Evolutionary conservation across 92 coral and sea anemone genomes (phyloP).

Genomic region (Porites lobata): DNA sequence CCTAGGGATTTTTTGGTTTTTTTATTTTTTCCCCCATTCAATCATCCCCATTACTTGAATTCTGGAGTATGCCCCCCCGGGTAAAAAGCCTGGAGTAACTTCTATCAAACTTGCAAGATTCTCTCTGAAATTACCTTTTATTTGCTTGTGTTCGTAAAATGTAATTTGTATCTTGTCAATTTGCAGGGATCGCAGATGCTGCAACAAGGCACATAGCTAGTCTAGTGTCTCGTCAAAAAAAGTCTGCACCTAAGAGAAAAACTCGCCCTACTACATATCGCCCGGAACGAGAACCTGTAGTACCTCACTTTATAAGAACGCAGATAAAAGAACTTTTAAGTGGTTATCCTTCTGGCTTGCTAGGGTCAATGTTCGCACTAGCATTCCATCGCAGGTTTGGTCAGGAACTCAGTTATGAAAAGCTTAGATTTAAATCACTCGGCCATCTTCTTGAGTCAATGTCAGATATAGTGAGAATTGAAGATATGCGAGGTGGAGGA

Average conservation of each 20-base stretch:
- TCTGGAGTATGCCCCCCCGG: too few species aligned
- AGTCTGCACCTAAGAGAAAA: conserved; percentile 75
- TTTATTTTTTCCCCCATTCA: too few species aligned
- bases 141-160: background rate
- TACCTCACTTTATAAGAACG: conserved; percentile 77
- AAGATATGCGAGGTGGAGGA: conserved; percentile 74
- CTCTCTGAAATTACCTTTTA: too few species aligned
- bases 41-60: too few species aligned
- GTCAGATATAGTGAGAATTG: conserved; percentile 73
- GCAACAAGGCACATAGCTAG: conserved; percentile 91
- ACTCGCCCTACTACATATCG: conserved; percentile 71
- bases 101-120: too few species aligned
- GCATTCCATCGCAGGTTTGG: conserved; percentile 87
- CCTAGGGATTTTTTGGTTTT: too few species aligned
- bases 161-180: background rate
- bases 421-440: conserved; percentile 80
- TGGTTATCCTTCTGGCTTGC: conserved; percentile 85
- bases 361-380: conserved; percentile 77
- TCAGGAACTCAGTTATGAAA: conserved; percentile 65
- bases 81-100: too few species aligned
- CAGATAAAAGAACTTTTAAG: conserved; percentile 82
- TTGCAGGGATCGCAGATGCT: conserved; percentile 90
- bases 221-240: conserved; percentile 90
- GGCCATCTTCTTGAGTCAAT: conserved; percentile 76
- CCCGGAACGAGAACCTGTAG: conserved; percentile 71